These are phyloP conservation scores for Nomada lathburiana DNA, from an alignment of 2,888 invertebrate species.

Conservation along the genomic window DNA sequence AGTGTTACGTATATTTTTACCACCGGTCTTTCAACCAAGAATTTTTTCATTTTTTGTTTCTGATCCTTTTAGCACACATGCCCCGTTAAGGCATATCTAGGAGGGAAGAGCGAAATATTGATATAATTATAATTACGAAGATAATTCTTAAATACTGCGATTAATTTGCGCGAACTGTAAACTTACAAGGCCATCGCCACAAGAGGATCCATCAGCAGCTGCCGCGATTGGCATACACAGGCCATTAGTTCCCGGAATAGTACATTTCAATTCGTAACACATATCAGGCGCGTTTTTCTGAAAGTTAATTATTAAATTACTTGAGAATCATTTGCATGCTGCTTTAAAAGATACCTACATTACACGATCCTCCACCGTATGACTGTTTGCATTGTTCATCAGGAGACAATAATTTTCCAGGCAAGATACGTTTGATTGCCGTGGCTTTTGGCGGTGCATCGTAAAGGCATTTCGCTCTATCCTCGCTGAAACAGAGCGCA, in stretches of 20 bases:
- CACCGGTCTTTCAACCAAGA: neutral
- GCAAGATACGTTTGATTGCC: slow-evolving; percentile 92
- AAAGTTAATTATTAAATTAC: neutral
- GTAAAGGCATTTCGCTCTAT: slow-evolving; percentile 91
- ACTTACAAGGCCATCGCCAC: slow-evolving; percentile 93
- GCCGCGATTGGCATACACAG: slow-evolving; percentile 95
- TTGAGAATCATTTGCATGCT: neutral
- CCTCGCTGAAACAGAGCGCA: slow-evolving; percentile 54
- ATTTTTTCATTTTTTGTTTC: slow-evolving; percentile 33
- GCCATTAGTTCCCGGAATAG: slow-evolving; percentile 92
- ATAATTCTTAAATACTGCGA: neutral
- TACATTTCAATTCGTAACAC: slow-evolving; percentile 95
- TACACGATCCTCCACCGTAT: slow-evolving; percentile 92
- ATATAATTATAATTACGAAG: neutral
- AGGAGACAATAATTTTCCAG: slow-evolving; percentile 92
- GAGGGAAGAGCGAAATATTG: slow-evolving; percentile 76
- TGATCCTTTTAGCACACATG: slow-evolving; percentile 90
- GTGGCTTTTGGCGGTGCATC: slow-evolving; percentile 95
- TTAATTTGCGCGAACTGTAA: neutral
- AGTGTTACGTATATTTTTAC: neutral
- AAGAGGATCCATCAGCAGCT: slow-evolving; percentile 96
- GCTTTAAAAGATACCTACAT: slow-evolving; percentile 85
- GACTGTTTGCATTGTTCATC: slow-evolving; percentile 96
- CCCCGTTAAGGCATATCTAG: slow-evolving; percentile 95
- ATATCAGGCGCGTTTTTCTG: slow-evolving; percentile 87